Evolutionary conservation across 1,140 invertebrate genomes (phyloP).

Genomic region (Diabrotica virgifera): DNA sequence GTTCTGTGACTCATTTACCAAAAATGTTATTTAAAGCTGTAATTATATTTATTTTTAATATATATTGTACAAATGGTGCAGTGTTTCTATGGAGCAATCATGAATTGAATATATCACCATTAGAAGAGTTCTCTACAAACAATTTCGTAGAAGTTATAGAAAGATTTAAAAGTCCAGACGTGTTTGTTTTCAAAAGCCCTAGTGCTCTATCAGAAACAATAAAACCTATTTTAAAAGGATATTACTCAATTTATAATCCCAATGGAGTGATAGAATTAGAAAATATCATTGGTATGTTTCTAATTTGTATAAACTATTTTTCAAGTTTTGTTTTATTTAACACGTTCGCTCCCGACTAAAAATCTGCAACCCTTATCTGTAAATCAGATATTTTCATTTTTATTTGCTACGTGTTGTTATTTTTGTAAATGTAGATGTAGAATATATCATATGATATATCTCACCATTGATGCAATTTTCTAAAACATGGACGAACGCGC

Average conservation of each 20-base stretch:
- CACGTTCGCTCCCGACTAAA: neutral
- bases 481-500: too few species aligned
- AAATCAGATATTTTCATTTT: too few species aligned
- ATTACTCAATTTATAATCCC: conserved; percentile 33
- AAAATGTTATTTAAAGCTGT: conserved; percentile 1
- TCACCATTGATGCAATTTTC: too few species aligned
- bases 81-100: conserved; percentile 40
- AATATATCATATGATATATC: too few species aligned
- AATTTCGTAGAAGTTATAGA: conserved; percentile 32
- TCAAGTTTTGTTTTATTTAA: neutral
- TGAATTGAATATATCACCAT: conserved; percentile 34
- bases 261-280: conserved; percentile 34
- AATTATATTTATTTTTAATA: neutral
- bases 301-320: neutral
- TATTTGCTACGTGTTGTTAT: too few species aligned
- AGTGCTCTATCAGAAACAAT: conserved; percentile 25
- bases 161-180: conserved; percentile 28
- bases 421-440: too few species aligned
- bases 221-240: conserved; percentile 27
- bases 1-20: neutral
- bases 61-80: conserved; percentile 18
- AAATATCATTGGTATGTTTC: conserved; percentile 32
- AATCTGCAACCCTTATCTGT: neutral
- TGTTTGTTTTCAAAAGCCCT: conserved; percentile 31
- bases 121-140: conserved; percentile 35